Base-by-base conservation (phyloP, 2,797 vertebrate genomes). In the Enteromius fasciolatus region DNA sequence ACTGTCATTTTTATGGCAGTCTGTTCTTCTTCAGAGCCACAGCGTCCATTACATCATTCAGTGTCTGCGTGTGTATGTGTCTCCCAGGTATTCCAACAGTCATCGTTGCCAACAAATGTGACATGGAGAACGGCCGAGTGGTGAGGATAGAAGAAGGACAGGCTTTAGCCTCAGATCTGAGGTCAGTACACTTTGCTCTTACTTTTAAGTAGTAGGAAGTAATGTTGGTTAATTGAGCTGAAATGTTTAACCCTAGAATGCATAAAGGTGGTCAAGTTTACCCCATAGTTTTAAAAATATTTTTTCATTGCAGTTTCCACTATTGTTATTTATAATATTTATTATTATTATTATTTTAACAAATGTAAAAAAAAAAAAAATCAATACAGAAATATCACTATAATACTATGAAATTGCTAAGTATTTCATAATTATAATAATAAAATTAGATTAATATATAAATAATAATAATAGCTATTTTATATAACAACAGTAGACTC, bases 81-180 rank as follows among this genome's bases (percentile, higher is more conserved):
- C 52, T 81, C 73, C 33, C 80, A 94, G 94, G 91, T 80, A 90
- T 92, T 81, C 94, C 94, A 17, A 87, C 91, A 50, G 90, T 95
- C 70, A 91, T 95, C n/a, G 89, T 95, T 11, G 94, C 92, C 69
- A 94, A 95, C 81, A 95, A 94, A 80, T 87, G 89, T 1, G 94
- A 95, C 87, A 83, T 94, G 88, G 94, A 94, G 86, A 92, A 93
- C 2, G 94, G 94, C 28, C 89, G 94, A 50, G 90, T 90, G 70
- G 94, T 95, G 81, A 91, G 90, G 59, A 92, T 89, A 84, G 94
- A 94, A 74, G 94, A 95, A 83, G 93, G 94, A 79, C 91, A 93
- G 86, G 87, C 81, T 77, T 87, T 95, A 67, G 94, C 93, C 64
- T 91, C 88, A 69, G 91, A 94, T 46, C 90, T 94, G 66, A 92